Percentiles rank a stretch among this genome's conserved stretches.
Evolutionary conservation across 2,888 invertebrate genomes (phyloP).

Genomic region (Morinoia aosen): DNA sequence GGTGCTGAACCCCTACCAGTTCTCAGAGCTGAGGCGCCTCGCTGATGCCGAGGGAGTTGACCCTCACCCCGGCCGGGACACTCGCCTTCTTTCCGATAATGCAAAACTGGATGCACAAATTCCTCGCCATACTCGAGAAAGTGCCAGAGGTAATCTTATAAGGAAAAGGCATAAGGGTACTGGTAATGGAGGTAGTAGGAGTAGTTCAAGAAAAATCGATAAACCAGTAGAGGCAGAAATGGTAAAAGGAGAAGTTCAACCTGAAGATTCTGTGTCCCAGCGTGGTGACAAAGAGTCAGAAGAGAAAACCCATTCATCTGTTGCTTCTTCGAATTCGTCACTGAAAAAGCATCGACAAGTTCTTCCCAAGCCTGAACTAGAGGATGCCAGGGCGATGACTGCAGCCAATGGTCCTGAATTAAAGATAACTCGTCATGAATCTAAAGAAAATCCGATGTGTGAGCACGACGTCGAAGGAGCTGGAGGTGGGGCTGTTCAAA

Average conservation of each 20-base stretch:
- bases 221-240: background rate
- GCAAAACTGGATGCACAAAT: background rate
- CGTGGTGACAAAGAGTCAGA: background rate
- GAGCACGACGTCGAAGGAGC: background rate
- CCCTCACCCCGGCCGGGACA: background rate
- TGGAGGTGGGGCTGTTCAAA: background rate
- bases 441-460: background rate
- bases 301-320: background rate
- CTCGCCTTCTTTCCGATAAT: background rate
- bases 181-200: background rate
- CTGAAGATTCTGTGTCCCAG: background rate
- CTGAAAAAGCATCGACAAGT: background rate
- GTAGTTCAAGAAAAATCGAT: background rate
- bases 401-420: background rate
- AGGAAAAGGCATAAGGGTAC: background rate
- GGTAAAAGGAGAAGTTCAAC: background rate
- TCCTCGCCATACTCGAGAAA: background rate
- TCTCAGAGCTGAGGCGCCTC: background rate
- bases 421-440: background rate
- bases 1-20: constrained; percentile 23
- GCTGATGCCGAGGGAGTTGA: background rate
- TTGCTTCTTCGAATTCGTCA: background rate
- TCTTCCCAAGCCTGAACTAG: background rate
- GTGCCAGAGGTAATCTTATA: background rate
- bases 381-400: background rate